Percentiles rank a stretch among this genome's conserved stretches.
Conservation (phyloP, 1,140 invertebrate genomes). For the Campodea augens region DNA sequence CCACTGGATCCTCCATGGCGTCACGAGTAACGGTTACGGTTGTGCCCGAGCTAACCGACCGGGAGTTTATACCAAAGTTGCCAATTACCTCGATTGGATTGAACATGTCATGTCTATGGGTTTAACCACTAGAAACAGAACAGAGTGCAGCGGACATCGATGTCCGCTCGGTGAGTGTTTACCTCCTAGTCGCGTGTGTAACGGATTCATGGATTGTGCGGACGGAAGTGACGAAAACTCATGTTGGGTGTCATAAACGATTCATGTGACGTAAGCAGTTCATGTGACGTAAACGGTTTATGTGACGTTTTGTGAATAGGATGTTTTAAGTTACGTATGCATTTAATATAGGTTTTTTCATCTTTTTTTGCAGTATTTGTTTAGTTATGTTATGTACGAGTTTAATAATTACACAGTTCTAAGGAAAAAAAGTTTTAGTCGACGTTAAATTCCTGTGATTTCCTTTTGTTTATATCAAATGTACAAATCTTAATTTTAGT, state of each 20-base stretch:
- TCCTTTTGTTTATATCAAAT: too few relatives aligned
- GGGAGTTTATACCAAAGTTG: conserved; percentile 72
- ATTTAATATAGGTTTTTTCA: too few relatives aligned
- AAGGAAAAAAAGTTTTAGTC: too few relatives aligned
- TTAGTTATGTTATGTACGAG: too few relatives aligned
- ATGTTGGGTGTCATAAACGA: conserved; percentile 15
- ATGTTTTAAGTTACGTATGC: too few relatives aligned
- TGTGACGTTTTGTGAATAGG: too few relatives aligned
- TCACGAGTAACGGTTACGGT: conserved; percentile 72
- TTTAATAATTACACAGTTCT: too few relatives aligned
- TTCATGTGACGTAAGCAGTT: too few relatives aligned
- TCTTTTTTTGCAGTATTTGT: too few relatives aligned
- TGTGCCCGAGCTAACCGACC: conserved; percentile 63
- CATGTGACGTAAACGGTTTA: too few relatives aligned
- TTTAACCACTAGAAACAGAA: conserved; percentile 9
- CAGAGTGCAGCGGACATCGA: conserved; percentile 39
- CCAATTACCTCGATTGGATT: conserved; percentile 58
- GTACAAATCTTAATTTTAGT: too few relatives aligned
- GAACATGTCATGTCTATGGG: conserved; percentile 21
- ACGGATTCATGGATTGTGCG: conserved; percentile 53
- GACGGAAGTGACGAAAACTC: conserved; percentile 46
- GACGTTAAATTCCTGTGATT: too few relatives aligned
- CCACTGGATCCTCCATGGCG: conserved; percentile 41
- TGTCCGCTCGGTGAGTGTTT: conserved; percentile 57
- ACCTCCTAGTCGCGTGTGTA: conserved; percentile 44